Evolutionary conservation across 2,888 invertebrate species (phyloP).

Genomic region (Bugula neritina): DNA sequence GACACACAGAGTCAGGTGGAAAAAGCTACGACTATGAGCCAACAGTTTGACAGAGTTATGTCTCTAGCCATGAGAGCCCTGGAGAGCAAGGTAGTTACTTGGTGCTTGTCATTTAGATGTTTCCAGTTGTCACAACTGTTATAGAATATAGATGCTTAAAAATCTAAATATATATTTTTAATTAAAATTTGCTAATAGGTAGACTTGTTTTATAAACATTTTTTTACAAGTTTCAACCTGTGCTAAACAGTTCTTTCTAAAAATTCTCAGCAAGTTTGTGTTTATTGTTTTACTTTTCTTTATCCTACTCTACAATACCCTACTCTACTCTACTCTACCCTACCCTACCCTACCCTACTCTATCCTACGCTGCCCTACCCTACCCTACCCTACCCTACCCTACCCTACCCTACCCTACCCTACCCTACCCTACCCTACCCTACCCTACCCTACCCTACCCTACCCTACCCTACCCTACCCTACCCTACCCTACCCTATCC

Average conservation of each 20-base stretch:
- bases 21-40: too few species aligned
- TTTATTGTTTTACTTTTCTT: not conserved
- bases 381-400: not conserved
- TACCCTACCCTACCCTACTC: not conserved
- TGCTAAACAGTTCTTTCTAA: too few species aligned
- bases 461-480: not conserved
- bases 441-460: not conserved
- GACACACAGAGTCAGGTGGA: too few species aligned
- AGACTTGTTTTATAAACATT: too few species aligned
- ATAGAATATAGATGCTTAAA: too few species aligned
- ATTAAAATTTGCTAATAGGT: too few species aligned
- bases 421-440: not conserved
- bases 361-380: not conserved
- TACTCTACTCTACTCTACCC: not conserved
- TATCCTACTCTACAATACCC: not conserved
- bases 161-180: too few species aligned
- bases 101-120: too few species aligned
- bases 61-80: not conserved
- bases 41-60: not conserved
- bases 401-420: not conserved
- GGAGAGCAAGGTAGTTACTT: not conserved
- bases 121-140: too few species aligned
- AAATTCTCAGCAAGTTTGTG: too few species aligned
- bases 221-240: too few species aligned
- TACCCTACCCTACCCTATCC: not conserved